Conservation (phyloP, 2,797 vertebrate genomes). For the Lindbergichthys nudifrons region DNA sequence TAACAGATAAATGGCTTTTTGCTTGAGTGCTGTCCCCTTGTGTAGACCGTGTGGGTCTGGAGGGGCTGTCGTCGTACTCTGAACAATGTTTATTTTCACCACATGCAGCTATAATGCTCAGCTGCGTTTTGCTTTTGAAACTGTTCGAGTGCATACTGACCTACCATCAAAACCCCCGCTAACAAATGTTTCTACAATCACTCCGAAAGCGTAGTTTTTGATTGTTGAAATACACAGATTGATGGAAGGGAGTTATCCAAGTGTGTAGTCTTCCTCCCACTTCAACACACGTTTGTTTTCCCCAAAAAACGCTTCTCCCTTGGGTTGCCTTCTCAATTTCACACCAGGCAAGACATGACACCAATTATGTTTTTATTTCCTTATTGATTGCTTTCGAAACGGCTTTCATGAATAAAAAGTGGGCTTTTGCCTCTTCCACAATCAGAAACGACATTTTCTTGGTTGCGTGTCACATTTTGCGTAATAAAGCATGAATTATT, state of each 20-base stretch:
- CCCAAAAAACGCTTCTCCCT: constrained; percentile 14
- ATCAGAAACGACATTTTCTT: constrained; percentile 22
- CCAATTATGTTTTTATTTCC: constrained; percentile 39
- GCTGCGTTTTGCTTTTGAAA: constrained; percentile 44
- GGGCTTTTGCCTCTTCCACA: neutral
- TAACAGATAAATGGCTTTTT: constrained; percentile 83
- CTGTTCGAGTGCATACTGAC: constrained; percentile 36
- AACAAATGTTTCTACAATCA: constrained; percentile 20
- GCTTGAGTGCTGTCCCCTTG: constrained; percentile 74
- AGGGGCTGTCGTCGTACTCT: constrained; percentile 47
- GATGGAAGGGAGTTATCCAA: too few relatives aligned
- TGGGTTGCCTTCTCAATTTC: constrained; percentile 19
- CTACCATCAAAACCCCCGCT: constrained; percentile 11
- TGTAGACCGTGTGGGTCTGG: constrained; percentile 48
- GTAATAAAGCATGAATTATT: constrained; percentile 17
- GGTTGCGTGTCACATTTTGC: constrained; percentile 2
- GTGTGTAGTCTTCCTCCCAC: too few relatives aligned
- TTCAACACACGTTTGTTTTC: constrained; percentile 13
- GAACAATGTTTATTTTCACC: constrained; percentile 52
- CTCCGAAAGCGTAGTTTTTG: neutral
- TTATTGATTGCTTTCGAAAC: constrained; percentile 35
- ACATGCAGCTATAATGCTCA: constrained; percentile 56
- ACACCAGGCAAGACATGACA: constrained; percentile 34
- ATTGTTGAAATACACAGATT: too few relatives aligned
- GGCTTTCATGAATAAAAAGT: constrained; percentile 17